A percentile compares a stretch with the other conserved stretches of the same genome.
phyloP scores from a whole-genome alignment of 2,888 invertebrate genomes.

The Gordius sp. region DNA sequence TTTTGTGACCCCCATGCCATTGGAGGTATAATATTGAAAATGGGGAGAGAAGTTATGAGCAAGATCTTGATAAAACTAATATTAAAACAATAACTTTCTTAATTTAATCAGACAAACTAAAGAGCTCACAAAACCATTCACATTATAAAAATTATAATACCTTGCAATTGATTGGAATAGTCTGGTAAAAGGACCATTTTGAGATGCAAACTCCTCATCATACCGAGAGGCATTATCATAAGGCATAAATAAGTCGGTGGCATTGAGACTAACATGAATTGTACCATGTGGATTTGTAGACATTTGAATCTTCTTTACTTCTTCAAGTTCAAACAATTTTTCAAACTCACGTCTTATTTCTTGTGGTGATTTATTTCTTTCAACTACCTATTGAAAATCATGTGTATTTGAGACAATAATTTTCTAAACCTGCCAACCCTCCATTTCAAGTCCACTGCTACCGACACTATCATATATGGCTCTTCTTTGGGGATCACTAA shows the following conservation, averaged over 20 bases:
- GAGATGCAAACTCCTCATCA: slow-evolving; percentile 32
- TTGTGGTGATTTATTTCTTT: slow-evolving; percentile 62
- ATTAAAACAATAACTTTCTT: too few relatives aligned
- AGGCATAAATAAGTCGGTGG: slow-evolving; percentile 56
- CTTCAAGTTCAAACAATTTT: slow-evolving; percentile 44
- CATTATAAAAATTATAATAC: too few relatives aligned
- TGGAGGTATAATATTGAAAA: too few relatives aligned
- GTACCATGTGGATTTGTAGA: slow-evolving; percentile 54
- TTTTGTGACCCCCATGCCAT: too few relatives aligned
- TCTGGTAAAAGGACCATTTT: too few relatives aligned
- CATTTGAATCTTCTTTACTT: slow-evolving; percentile 58
- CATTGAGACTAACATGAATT: slow-evolving; percentile 59
- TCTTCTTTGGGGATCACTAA: slow-evolving; percentile 67
- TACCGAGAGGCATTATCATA: slow-evolving; percentile 14
- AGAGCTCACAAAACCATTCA: too few relatives aligned
- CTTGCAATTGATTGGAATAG: too few relatives aligned
- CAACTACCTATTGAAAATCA: slow-evolving; percentile 34
- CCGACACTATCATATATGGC: slow-evolving; percentile 76
- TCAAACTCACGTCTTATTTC: slow-evolving; percentile 93
- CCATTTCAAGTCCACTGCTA: slow-evolving; percentile 63
- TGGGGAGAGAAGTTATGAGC: too few relatives aligned
- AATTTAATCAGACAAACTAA: too few relatives aligned
- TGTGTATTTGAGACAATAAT: not conserved
- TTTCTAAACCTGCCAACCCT: slow-evolving; percentile 57
- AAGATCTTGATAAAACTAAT: too few relatives aligned